These are phyloP conservation scores for Hephaestus fuliginosus DNA, from an alignment of 2,797 vertebrate genomes.

Conservation along the genomic window DNA sequence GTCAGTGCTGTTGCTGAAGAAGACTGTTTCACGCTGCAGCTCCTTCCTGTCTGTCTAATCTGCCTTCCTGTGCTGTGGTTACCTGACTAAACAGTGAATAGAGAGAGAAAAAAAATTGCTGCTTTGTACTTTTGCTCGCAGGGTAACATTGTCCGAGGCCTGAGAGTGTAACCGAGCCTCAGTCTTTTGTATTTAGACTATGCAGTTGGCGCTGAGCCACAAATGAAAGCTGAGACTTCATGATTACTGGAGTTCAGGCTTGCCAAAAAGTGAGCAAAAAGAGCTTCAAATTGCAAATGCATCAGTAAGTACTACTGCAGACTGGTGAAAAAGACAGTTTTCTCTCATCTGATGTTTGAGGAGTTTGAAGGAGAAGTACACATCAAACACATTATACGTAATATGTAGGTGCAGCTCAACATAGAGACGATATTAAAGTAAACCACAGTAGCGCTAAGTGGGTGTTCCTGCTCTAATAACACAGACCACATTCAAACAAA, in stretches of 20 bases:
- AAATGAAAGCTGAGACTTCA: not conserved
- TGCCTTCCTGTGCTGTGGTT: constrained; percentile 73
- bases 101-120: not conserved
- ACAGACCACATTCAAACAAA: not conserved
- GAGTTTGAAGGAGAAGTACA: not conserved
- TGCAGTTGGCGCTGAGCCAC: not conserved
- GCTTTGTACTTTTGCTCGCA: not conserved
- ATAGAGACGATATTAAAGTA: not conserved
- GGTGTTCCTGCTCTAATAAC: no score
- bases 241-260: not conserved
- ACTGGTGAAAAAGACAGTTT: no score
- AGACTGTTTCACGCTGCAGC: constrained; percentile 33
- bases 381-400: not conserved
- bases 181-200: not conserved
- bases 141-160: not conserved
- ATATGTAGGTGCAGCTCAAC: not conserved
- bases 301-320: not conserved
- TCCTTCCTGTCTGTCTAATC: constrained; percentile 64
- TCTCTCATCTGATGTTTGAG: not conserved
- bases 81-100: constrained; percentile 46
- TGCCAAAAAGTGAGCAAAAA: not conserved
- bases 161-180: not conserved
- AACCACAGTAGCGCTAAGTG: not conserved
- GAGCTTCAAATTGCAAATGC: not conserved
- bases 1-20: constrained; percentile 1